Evolutionary conservation across 2,888 invertebrate species (phyloP), one percentile per base, ranked within the genome.

Genomic region (Hyposoter dolosus): DNA sequence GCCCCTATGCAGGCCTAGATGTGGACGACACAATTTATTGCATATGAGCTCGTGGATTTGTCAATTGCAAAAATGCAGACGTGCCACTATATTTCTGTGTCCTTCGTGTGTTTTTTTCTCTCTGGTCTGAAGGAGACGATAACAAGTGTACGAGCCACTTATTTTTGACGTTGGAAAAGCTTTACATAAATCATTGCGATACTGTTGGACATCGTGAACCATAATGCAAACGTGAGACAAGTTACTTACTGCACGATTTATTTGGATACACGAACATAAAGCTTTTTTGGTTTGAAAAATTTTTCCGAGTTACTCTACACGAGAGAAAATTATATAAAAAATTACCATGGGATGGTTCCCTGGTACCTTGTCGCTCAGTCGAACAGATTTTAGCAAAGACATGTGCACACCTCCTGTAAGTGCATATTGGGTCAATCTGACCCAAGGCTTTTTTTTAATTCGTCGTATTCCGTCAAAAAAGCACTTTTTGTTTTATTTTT

Each of bases 41-140:
- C 93, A 93, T 93, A 93, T 93, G 93, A 93, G 93, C 92, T 93
- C 89, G 69, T 88, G 90, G 91, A 93, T 93, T 93, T 93, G 93
- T 93, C 93, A 93, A 93, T 93, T 90, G 91, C 84, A 80, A 83
- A 87, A 45, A 65, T 53, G 65, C 63, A 35, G 28, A 74, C 74
- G 53, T 17, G 43, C 45, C 9, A 19, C 2, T 68, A n/a, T 72
- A 69, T 47, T 5, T n/a, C 28, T 45, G 23, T 53, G n/a, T 23
- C 15, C n/a, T 19, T 56, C 32, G 47, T n/a, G 28, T 40, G 3
- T 28, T 77, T 32, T 19, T 45, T 47, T 40, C 43, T 23, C 23
- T 47, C 47, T 15, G 23, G 43, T 10, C n/a, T 28, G 45, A 15
- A 32, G 12, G 17, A 75, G 23, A 74, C 35, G 35, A 71, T 35